A percentile compares a stretch with the other conserved stretches of the same genome.
These are phyloP conservation scores for Endotricha flammealis DNA, from an alignment of 2,888 invertebrate genomes.

Conservation along the genomic window DNA sequence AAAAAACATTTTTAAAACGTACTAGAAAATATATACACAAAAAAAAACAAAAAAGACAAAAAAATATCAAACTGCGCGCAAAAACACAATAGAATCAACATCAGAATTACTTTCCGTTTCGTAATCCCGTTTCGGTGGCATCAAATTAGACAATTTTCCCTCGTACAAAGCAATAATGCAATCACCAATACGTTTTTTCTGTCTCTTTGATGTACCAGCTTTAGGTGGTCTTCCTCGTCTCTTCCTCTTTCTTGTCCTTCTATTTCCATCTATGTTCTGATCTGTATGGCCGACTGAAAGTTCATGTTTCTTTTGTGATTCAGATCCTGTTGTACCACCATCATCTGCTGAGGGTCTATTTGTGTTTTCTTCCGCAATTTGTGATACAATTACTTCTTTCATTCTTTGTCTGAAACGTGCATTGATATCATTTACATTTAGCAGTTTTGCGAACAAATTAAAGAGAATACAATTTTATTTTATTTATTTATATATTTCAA, in stretches of 20 bases:
- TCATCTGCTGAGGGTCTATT: too few relatives aligned
- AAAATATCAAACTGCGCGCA: slow-evolving; percentile 10
- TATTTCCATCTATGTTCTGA: too few relatives aligned
- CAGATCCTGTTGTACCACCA: too few relatives aligned
- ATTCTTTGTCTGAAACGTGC: slow-evolving; percentile 40
- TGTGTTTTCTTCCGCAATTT: slow-evolving; percentile 6
- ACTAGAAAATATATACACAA: too few relatives aligned
- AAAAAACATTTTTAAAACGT: too few relatives aligned
- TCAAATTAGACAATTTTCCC: slow-evolving; percentile 37
- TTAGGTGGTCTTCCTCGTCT: slow-evolving; percentile 25
- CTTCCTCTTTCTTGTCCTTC: slow-evolving; percentile 8
- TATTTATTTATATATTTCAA: too few relatives aligned
- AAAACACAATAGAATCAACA: too few relatives aligned
- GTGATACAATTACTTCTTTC: slow-evolving; percentile 24
- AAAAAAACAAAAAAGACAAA: too few relatives aligned
- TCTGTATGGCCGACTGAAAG: too few relatives aligned
- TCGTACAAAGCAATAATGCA: slow-evolving; percentile 26
- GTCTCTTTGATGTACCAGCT: slow-evolving; percentile 26
- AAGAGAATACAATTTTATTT: too few relatives aligned
- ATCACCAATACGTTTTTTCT: slow-evolving; percentile 15
- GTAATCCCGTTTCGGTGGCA: slow-evolving; percentile 18
- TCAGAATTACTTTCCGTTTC: slow-evolving; percentile 24
- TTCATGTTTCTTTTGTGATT: too few relatives aligned
- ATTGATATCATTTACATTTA: not conserved
- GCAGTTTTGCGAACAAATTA: slow-evolving; percentile 3